Percentiles rank a stretch among this genome's conserved stretches.
phyloP scores from a whole-genome alignment of 2,113 vertebrate genomes.

The Tragelaphus strepsiceros region DNA sequence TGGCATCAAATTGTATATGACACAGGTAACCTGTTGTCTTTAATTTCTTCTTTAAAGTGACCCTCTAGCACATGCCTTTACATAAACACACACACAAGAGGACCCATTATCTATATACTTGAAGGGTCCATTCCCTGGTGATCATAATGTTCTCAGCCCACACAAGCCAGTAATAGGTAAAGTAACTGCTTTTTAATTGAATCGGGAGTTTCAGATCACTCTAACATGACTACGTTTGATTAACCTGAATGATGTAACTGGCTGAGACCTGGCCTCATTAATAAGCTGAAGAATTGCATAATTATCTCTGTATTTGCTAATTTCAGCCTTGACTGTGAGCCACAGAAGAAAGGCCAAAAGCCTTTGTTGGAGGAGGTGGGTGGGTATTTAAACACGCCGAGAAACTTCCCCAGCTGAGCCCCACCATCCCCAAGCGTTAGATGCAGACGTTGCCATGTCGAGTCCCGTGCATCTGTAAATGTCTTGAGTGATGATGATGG shows the following conservation, averaged over 20 bases:
- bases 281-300: slow-evolving; percentile 19
- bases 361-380: not conserved
- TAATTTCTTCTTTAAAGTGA: not conserved
- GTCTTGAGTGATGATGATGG: not conserved
- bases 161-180: not conserved
- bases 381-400: not conserved
- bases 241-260: slow-evolving; percentile 71
- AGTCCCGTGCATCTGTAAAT: not conserved
- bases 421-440: not conserved
- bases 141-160: not conserved
- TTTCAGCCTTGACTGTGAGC: not conserved
- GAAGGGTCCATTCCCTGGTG: not conserved
- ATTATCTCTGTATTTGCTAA: not conserved
- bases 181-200: slow-evolving; percentile 41
- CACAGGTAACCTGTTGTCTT: not conserved
- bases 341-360: not conserved
- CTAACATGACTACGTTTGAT: slow-evolving; percentile 34
- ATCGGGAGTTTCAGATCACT: slow-evolving; percentile 43
- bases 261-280: slow-evolving; percentile 65
- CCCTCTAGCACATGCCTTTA: not conserved
- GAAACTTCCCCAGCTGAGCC: not conserved
- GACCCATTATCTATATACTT: not conserved
- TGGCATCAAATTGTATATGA: rapidly evolving
- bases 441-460: not conserved
- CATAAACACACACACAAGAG: not conserved